Conservation (phyloP, 2,888 invertebrate species). For the Chloroclysta siterata region DNA sequence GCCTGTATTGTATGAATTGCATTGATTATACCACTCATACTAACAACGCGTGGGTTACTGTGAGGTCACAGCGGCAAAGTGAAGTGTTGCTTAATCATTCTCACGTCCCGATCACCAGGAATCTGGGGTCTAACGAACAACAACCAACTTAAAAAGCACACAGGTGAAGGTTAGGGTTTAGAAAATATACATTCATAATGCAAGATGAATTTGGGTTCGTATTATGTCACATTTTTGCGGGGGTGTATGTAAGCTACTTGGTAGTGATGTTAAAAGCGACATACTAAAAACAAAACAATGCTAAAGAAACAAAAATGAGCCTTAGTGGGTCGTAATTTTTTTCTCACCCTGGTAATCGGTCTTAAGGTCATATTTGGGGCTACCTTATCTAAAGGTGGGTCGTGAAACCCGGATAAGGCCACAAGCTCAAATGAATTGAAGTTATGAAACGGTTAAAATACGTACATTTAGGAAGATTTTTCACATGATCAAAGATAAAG, state of each 20-base stretch:
- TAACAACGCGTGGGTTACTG: not conserved
- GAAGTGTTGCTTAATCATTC: not conserved
- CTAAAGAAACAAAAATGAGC: not conserved
- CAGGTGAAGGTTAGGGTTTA: slow-evolving; percentile 60
- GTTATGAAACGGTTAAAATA: not conserved
- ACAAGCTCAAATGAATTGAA: not conserved
- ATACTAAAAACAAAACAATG: slow-evolving; percentile 16
- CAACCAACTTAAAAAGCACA: slow-evolving; percentile 36
- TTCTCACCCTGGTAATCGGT: not conserved
- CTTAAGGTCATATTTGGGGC: not conserved
- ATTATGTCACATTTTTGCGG: slow-evolving; percentile 13
- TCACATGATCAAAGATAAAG: slow-evolving; percentile 4
- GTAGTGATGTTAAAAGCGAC: slow-evolving; percentile 22
- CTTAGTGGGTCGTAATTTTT: not conserved
- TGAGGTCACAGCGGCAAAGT: not conserved
- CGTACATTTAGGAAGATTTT: not conserved
- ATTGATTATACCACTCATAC: not conserved
- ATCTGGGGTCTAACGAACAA: slow-evolving; percentile 6
- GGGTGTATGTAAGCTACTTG: slow-evolving; percentile 1
- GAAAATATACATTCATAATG: slow-evolving; percentile 50
- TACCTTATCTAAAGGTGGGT: not conserved
- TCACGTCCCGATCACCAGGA: slow-evolving; percentile 11
- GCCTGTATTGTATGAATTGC: too few relatives aligned
- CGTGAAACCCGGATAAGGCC: not conserved
- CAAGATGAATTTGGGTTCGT: slow-evolving; percentile 41